These are phyloP conservation scores for Hyalella azteca DNA, from an alignment of 2,888 invertebrate genomes.

Conservation along the genomic window DNA sequence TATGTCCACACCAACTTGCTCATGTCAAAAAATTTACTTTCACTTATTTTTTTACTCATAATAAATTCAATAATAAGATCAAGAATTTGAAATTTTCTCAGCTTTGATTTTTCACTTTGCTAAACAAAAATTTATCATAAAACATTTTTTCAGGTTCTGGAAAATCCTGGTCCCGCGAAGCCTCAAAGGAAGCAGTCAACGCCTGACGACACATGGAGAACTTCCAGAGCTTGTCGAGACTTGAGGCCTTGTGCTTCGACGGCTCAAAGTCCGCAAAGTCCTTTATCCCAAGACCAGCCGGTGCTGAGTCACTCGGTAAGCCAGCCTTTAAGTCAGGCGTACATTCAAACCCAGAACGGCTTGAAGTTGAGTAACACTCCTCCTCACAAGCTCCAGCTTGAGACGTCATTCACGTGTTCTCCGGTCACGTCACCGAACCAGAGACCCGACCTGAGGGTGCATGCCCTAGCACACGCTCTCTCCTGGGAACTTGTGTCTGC, in stretches of 20 bases:
- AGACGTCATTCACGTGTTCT: constrained; percentile 74
- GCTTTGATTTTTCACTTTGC: no score
- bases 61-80: no score
- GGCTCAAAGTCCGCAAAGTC: constrained; percentile 5
- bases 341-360: background rate
- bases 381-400: constrained; percentile 71
- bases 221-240: background rate
- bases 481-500: constrained; percentile 67
- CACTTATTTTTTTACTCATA: no score
- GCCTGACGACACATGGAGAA: background rate
- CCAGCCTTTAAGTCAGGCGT: constrained; percentile 21
- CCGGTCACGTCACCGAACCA: constrained; percentile 63
- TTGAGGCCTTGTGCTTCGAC: background rate
- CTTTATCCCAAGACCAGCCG: background rate
- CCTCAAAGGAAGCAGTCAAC: constrained; percentile 45
- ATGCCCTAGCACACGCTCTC: constrained; percentile 57
- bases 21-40: no score
- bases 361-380: constrained; percentile 40
- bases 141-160: constrained; percentile 51
- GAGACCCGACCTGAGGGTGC: constrained; percentile 57
- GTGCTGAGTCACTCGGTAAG: background rate
- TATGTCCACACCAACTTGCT: no score
- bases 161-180: constrained; percentile 55
- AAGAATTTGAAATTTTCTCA: no score
- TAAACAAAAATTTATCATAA: no score